Base-by-base conservation (phyloP, 2,797 vertebrate species). In the Odontamblyopus lacepedii region DNA sequence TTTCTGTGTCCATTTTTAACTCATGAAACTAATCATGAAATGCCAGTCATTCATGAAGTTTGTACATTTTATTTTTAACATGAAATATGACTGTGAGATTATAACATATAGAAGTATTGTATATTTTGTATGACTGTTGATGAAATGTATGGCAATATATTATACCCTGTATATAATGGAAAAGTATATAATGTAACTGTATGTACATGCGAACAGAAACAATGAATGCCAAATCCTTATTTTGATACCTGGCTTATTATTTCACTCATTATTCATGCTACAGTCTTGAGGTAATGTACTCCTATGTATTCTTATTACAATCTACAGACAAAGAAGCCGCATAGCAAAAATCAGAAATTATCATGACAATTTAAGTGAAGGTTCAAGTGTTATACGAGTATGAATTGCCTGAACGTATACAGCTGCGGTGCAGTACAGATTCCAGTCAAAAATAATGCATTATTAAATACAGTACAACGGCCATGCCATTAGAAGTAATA, bases 1-100 rank as follows among this genome's bases (percentile, higher is more conserved):
- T 75, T 93, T 91, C 95, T 91, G 95, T 95, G 91, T 90, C 90
- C 88, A 93, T 92, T 95, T 95, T 95, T 93, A 92, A 90, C 88
- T 79, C 62, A 91, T 94, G 94, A 91, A 87, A 92, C 79, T 83
- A 94, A 92, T 72, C 94, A 12, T 94, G n/a, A 84, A 83, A 81
- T 71, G 70, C 69, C 48, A 41, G 23, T 74, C 85, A 77, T 71
- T 71, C 76, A 79, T 79, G 63, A 64, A 85, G 80, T 88, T 85
- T 85, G 72, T 85, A 88, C 69, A 85, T 84, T 76, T 91, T 86
- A 87, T 91, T 91, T 92, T 83, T 63, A 78, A 76, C 66, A 78
- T 83, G 53, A 78, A 77, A 81, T 73, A 61, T 4, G 23, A 81
- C 78, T 90, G 82, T 82, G 83, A 78, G 79, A 84, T 69, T 53